A percentile compares a stretch with the other conserved stretches of the same genome.
Evolutionary conservation across 1,140 invertebrate species (phyloP).

Genomic region (Megalonaias nervosa): DNA sequence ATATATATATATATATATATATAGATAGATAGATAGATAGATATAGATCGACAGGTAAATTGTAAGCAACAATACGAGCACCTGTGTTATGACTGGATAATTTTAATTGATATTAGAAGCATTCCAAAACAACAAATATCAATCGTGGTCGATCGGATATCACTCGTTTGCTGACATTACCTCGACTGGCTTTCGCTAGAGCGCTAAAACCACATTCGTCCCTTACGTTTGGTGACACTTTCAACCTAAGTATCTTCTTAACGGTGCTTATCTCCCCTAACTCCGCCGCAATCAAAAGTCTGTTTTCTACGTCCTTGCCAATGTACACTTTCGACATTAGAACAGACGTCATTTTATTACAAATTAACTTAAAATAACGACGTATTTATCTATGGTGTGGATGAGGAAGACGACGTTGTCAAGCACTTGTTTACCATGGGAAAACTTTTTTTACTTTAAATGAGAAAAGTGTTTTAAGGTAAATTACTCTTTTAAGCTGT

Average conservation of each 20-base stretch:
- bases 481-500: too few species aligned
- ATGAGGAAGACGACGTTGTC: neutral
- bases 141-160: too few species aligned
- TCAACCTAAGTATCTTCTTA: conserved; percentile 16
- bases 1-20: too few species aligned
- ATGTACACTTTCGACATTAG: conserved; percentile 26
- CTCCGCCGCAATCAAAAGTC: conserved; percentile 23
- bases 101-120: too few species aligned
- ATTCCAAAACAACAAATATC: too few species aligned
- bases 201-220: conserved; percentile 24
- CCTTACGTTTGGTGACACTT: conserved; percentile 21
- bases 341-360: conserved; percentile 16
- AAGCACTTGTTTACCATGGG: conserved; percentile 13
- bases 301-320: conserved; percentile 27
- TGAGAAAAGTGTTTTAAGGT: too few species aligned
- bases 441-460: neutral
- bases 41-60: too few species aligned
- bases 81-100: too few species aligned
- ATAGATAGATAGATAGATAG: too few species aligned
- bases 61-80: too few species aligned
- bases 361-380: neutral
- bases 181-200: conserved; percentile 19
- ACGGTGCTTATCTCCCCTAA: conserved; percentile 26
- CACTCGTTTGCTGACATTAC: neutral
- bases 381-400: too few species aligned